phyloP scores from a whole-genome alignment of 2,888 invertebrate genomes.

The Leucophora obtusa region DNA sequence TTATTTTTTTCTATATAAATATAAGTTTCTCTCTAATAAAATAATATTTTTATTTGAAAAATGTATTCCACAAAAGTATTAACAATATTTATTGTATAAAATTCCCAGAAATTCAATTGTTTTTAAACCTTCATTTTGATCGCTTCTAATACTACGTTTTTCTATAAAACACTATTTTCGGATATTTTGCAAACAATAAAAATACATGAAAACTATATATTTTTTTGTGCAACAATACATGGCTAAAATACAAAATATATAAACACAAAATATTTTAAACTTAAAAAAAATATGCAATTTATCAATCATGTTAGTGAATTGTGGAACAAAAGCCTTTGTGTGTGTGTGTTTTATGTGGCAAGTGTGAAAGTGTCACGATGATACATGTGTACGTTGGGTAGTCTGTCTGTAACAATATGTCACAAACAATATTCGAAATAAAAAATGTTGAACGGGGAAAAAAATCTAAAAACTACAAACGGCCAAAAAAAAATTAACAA shows the following conservation, averaged over 20 bases:
- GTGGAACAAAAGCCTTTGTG: not conserved
- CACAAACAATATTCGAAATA: conserved; percentile 5
- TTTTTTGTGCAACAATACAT: not conserved
- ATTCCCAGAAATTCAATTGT: not conserved
- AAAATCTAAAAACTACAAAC: not conserved
- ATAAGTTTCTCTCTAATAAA: too few relatives aligned
- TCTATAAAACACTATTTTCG: not conserved
- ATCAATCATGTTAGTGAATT: not conserved
- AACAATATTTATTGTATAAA: not conserved
- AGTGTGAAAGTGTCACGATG: conserved; percentile 4
- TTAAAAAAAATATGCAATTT: not conserved
- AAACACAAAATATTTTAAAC: not conserved
- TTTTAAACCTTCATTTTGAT: not conserved
- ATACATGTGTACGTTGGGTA: not conserved
- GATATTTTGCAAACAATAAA: not conserved
- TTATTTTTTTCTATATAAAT: too few relatives aligned
- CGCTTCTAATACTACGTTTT: not conserved
- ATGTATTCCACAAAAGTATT: not conserved
- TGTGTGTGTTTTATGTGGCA: conserved; percentile 8
- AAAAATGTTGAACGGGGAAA: not conserved
- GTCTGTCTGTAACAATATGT: not conserved
- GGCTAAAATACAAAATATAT: not conserved
- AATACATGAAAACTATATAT: not conserved
- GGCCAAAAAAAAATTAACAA: not conserved
- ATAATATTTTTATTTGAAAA: not conserved